These are phyloP conservation scores for Nyctibius grandis DNA, from an alignment of 2,797 vertebrate genomes.

Conservation along the genomic window DNA sequence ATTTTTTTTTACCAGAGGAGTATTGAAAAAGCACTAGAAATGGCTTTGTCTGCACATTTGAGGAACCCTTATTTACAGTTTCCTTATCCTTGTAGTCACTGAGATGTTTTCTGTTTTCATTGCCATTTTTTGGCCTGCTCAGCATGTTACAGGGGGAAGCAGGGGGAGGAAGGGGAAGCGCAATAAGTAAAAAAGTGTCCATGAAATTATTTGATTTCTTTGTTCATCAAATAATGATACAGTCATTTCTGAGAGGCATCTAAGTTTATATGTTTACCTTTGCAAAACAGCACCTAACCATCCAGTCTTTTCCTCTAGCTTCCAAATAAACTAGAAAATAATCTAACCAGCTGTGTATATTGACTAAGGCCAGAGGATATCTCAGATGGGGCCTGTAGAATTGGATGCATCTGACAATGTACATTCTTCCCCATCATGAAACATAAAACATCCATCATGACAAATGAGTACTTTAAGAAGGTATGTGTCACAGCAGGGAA, in stretches of 20 bases:
- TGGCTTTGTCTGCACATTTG: not conserved
- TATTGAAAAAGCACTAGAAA: not conserved
- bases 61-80: not conserved
- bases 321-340: not conserved
- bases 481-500: not conserved
- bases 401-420: not conserved
- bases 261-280: not conserved
- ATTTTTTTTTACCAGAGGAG: fast-evolving
- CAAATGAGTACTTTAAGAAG: not conserved
- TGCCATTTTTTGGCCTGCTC: not conserved
- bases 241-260: not conserved
- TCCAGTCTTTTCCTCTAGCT: not conserved
- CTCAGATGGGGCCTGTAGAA: not conserved
- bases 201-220: not conserved
- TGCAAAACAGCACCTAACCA: not conserved
- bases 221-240: not conserved
- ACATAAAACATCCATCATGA: not conserved
- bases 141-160: not conserved
- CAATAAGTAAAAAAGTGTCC: not conserved
- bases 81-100: not conserved
- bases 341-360: not conserved
- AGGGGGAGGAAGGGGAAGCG: fast-evolving
- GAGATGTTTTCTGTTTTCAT: not conserved
- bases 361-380: not conserved
- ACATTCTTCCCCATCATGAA: not conserved